Percentiles rank a stretch among this genome's conserved stretches.
phyloP scores from a whole-genome alignment of 2,888 invertebrate species.

The Eristalis pertinax region DNA sequence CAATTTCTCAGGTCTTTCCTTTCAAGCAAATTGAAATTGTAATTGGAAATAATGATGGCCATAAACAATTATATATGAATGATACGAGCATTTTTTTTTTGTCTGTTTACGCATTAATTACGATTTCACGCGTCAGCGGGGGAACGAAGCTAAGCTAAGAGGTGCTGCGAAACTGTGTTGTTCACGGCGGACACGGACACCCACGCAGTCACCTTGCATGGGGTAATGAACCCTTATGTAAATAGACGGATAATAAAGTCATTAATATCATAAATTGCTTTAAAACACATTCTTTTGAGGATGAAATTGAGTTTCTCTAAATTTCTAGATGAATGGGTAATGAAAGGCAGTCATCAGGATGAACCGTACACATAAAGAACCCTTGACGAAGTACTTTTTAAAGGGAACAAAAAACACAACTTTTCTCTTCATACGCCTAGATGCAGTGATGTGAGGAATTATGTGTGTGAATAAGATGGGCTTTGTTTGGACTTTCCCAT shows the following conservation, averaged over 20 bases:
- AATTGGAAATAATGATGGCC: constrained; percentile 36
- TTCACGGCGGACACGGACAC: not conserved
- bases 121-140: constrained; percentile 2
- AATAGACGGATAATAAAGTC: not conserved
- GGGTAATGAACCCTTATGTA: not conserved
- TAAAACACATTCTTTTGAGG: not conserved
- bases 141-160: not conserved
- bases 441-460: not conserved
- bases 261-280: constrained; percentile 11
- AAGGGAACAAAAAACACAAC: not conserved
- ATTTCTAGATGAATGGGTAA: not conserved
- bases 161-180: not conserved
- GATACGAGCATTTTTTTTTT: not conserved
- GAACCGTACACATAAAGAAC: not conserved
- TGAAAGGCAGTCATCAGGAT: not conserved
- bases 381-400: not conserved
- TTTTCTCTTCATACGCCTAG: not conserved
- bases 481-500: too few relatives aligned
- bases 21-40: constrained; percentile 28
- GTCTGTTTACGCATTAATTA: constrained; percentile 22
- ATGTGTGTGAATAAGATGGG: too few relatives aligned
- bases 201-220: not conserved
- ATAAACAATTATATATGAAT: not conserved
- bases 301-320: not conserved
- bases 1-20: constrained; percentile 28